Percentiles rank a stretch among this genome's conserved stretches.
phyloP scores from a whole-genome alignment of 1,140 invertebrate species.

The Probaryconus sp. region DNA sequence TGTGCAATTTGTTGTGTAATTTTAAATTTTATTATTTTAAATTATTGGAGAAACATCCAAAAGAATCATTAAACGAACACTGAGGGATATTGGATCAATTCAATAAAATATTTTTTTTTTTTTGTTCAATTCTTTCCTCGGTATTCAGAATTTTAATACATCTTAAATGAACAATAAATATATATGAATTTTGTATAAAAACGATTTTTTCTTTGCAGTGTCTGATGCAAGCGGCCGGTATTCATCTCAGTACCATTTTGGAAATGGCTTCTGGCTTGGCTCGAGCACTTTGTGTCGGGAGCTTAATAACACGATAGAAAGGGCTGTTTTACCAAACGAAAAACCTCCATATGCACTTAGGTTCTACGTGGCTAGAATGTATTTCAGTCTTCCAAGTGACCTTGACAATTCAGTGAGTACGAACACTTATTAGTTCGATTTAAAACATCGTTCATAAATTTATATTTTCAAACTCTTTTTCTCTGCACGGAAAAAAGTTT shows the following conservation, averaged over 20 bases:
- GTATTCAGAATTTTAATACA: no score
- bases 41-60: no score
- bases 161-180: background rate
- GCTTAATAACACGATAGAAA: constrained; percentile 71
- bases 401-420: constrained; percentile 82
- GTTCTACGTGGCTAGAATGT: constrained; percentile 84
- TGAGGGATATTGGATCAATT: no score
- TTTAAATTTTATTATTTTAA: no score
- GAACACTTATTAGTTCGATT: constrained; percentile 16
- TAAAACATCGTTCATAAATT: no score
- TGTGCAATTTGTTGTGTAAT: no score
- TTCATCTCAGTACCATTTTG: constrained; percentile 87
- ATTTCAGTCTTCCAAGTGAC: constrained; percentile 80
- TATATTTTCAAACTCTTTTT: no score
- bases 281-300: constrained; percentile 83
- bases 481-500: no score
- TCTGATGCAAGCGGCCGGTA: constrained; percentile 90
- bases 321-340: constrained; percentile 66
- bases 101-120: no score
- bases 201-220: constrained; percentile 80
- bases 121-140: no score
- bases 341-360: constrained; percentile 81
- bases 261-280: constrained; percentile 90
- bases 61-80: no score
- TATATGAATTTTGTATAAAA: no score